phyloP scores from a whole-genome alignment of 2,888 invertebrate species.

The Tryphoninae sp. region DNA sequence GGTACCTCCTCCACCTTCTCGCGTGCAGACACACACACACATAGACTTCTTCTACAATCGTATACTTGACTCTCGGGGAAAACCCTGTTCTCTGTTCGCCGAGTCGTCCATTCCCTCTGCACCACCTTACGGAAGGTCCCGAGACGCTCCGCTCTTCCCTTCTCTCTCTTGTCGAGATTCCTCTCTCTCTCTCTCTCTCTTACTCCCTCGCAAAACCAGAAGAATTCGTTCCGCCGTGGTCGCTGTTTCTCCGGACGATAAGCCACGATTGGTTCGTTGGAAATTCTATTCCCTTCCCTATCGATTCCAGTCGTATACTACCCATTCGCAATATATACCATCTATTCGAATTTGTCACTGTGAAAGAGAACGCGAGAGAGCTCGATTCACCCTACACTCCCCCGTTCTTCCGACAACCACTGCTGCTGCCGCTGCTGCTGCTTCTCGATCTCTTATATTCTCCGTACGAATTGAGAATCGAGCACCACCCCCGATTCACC shows the following conservation, averaged over 20 bases:
- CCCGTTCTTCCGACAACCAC: slow-evolving; percentile 40
- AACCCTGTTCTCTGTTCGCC: slow-evolving; percentile 61
- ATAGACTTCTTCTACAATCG: slow-evolving; percentile 47
- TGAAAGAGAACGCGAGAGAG: slow-evolving; percentile 57
- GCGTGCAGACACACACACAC: slow-evolving; percentile 31
- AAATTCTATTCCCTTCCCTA: slow-evolving; percentile 63
- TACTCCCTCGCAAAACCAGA: slow-evolving; percentile 56
- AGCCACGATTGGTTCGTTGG: slow-evolving; percentile 65
- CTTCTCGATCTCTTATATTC: slow-evolving; percentile 47
- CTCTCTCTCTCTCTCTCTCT: slow-evolving; percentile 65
- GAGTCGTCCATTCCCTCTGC: slow-evolving; percentile 60
- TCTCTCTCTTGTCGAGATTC: slow-evolving; percentile 63
- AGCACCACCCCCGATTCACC: slow-evolving; percentile 39
- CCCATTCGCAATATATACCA: slow-evolving; percentile 25
- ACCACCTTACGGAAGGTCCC: slow-evolving; percentile 62
- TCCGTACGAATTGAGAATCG: slow-evolving; percentile 52
- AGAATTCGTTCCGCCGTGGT: slow-evolving; percentile 62
- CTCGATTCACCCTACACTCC: slow-evolving; percentile 53
- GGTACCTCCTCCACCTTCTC: slow-evolving; percentile 54
- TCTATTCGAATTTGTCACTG: slow-evolving; percentile 64
- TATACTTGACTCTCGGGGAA: slow-evolving; percentile 58
- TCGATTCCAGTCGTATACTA: slow-evolving; percentile 46
- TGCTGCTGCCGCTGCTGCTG: slow-evolving; percentile 3
- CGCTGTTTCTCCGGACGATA: slow-evolving; percentile 64
- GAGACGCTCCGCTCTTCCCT: slow-evolving; percentile 61